Percentiles rank a stretch among this genome's conserved stretches.
phyloP scores from a whole-genome alignment of 2,797 vertebrate genomes.

The Oreortyx pictus region DNA sequence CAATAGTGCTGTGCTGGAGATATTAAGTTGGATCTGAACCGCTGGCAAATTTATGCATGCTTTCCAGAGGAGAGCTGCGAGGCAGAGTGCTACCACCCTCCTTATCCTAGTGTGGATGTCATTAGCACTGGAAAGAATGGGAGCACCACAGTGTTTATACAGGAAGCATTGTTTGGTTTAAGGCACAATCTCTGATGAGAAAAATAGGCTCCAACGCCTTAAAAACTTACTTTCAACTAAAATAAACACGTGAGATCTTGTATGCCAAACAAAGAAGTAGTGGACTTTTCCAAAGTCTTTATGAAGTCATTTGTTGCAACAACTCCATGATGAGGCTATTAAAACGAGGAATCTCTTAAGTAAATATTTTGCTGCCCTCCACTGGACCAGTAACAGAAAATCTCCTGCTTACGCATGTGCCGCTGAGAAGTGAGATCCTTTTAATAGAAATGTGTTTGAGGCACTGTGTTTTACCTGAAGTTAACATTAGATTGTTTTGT shows the following conservation, averaged over 20 bases:
- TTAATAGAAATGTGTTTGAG: neutral
- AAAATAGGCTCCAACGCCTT: neutral
- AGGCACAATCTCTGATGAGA: neutral
- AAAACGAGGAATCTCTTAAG: neutral
- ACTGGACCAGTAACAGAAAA: constrained; percentile 8
- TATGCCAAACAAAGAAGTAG: neutral
- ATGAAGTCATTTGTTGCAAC: neutral
- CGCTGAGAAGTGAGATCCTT: accelerated
- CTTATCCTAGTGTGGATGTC: neutral
- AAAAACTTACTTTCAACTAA: neutral
- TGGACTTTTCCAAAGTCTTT: neutral
- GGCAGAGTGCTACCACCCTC: neutral
- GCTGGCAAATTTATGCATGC: constrained; percentile 22
- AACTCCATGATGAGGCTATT: neutral
- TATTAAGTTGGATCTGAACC: neutral
- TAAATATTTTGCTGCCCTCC: constrained; percentile 75
- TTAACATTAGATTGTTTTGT: neutral
- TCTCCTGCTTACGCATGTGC: neutral
- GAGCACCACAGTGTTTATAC: neutral
- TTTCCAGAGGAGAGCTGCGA: neutral
- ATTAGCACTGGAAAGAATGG: neutral
- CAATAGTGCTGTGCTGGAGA: constrained; percentile 13
- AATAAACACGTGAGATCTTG: constrained; percentile 4
- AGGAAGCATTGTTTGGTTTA: constrained; percentile 10
- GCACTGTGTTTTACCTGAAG: neutral